phyloP scores from a whole-genome alignment of 92 coral and sea anemone genomes.

The Zoanthus solanderi region DNA sequence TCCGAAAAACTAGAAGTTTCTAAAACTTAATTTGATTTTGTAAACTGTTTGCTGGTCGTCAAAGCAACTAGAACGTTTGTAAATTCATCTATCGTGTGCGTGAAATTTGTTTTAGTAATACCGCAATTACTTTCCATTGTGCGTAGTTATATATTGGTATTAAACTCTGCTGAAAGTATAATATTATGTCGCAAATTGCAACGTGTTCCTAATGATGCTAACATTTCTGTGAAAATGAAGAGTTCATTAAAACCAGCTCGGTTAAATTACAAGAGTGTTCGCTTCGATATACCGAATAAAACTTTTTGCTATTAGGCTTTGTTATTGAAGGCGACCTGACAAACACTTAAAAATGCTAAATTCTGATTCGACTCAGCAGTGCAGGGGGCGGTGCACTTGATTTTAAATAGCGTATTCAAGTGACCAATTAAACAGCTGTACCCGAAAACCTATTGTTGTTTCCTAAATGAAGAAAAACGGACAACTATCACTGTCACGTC shows the following conservation, averaged over 20 bases:
- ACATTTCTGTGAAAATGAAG: not conserved
- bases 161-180: too few relatives aligned
- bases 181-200: too few relatives aligned
- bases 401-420: not conserved
- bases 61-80: not conserved
- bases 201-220: too few relatives aligned
- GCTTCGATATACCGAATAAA: not conserved
- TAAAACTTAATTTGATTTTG: not conserved
- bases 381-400: not conserved
- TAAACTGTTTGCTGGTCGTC: not conserved
- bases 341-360: not conserved
- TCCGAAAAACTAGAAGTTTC: too few relatives aligned
- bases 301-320: not conserved
- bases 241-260: not conserved
- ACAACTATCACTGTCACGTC: constrained; percentile 14
- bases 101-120: not conserved
- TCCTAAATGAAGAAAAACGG: not conserved
- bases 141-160: too few relatives aligned
- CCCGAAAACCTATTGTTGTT: not conserved
- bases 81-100: not conserved
- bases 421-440: constrained; percentile 15
- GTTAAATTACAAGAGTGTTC: not conserved
- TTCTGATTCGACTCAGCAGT: not conserved
- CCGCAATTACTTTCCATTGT: too few relatives aligned
- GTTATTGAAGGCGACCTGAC: constrained; percentile 1